Evolutionary conservation across 2,888 invertebrate genomes (phyloP).

Genomic region (Pyrocoelia pectoralis): DNA sequence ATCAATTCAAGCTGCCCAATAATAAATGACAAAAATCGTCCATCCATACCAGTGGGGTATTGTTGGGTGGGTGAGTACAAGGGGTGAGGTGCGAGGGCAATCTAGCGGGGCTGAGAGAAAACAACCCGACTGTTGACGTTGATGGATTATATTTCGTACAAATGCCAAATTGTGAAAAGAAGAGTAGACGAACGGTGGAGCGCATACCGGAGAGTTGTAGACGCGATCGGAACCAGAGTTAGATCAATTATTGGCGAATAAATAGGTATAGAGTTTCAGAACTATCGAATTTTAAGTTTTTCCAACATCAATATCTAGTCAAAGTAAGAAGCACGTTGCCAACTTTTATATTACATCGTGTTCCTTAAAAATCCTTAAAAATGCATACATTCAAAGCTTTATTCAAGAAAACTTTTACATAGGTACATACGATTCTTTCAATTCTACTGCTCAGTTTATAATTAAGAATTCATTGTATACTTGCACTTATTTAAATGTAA

Average conservation of each 20-base stretch:
- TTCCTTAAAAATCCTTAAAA: no score
- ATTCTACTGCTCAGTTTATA: no score
- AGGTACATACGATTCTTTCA: no score
- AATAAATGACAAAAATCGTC: slow-evolving; percentile 63
- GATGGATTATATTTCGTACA: slow-evolving; percentile 64
- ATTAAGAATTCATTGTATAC: no score
- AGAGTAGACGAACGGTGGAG: slow-evolving; percentile 58
- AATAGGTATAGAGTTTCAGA: slow-evolving; percentile 23
- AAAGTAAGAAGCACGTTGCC: not conserved
- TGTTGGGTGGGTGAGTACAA: slow-evolving; percentile 53
- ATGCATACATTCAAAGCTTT: no score
- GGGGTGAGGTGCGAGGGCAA: slow-evolving; percentile 49
- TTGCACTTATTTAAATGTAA: no score
- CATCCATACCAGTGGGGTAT: slow-evolving; percentile 61
- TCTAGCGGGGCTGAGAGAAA: slow-evolving; percentile 57
- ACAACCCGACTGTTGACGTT: slow-evolving; percentile 63
- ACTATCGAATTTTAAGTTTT: slow-evolving; percentile 13
- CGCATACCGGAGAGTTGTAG: slow-evolving; percentile 55
- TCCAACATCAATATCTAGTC: not conserved
- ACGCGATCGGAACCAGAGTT: slow-evolving; percentile 53
- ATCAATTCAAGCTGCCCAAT: slow-evolving; percentile 60
- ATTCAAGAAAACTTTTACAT: no score
- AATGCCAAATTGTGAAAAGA: slow-evolving; percentile 65
- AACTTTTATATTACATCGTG: not conserved
- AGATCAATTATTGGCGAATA: slow-evolving; percentile 56